A percentile compares a stretch with the other conserved stretches of the same genome.
These are phyloP conservation scores for Neomonachus schauinslandi DNA, from an alignment of 2,113 vertebrate species.

Conservation along the genomic window DNA sequence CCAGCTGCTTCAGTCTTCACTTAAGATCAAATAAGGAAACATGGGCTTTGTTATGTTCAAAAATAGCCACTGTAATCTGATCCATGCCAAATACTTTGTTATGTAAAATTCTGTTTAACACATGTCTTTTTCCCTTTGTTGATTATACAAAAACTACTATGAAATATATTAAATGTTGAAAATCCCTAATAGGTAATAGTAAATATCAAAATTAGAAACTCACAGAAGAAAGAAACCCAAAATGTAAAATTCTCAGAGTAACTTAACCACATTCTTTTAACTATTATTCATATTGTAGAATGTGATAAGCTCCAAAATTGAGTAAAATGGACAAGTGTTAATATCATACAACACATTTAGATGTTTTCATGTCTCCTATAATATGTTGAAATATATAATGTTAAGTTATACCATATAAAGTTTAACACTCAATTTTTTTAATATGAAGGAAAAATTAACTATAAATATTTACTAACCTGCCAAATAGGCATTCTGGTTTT, in stretches of 20 bases:
- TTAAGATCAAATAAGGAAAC: slow-evolving; percentile 55
- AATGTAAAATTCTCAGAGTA: neutral
- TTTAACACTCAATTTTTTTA: slow-evolving; percentile 7
- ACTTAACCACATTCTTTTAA: neutral
- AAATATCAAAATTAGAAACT: slow-evolving; percentile 26
- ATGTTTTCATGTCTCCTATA: neutral
- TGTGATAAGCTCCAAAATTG: neutral
- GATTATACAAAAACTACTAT: slow-evolving; percentile 24
- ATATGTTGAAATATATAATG: neutral
- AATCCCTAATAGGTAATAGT: neutral
- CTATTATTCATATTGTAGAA: neutral
- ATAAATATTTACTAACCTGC: neutral
- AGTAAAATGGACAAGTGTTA: neutral
- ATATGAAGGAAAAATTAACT: slow-evolving; percentile 30
- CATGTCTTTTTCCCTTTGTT: slow-evolving; percentile 35
- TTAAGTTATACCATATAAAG: neutral
- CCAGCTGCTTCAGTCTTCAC: slow-evolving; percentile 29
- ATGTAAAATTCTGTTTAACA: slow-evolving; percentile 59
- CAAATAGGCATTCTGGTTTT: neutral
- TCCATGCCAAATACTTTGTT: slow-evolving; percentile 8
- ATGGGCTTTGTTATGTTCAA: slow-evolving; percentile 43
- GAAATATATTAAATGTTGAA: slow-evolving; percentile 25
- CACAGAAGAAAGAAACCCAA: neutral
- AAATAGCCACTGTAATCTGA: slow-evolving; percentile 63
- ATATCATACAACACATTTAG: neutral